These are phyloP conservation scores for Tringa solitaria DNA, from an alignment of 2,113 vertebrate species.

Conservation along the genomic window DNA sequence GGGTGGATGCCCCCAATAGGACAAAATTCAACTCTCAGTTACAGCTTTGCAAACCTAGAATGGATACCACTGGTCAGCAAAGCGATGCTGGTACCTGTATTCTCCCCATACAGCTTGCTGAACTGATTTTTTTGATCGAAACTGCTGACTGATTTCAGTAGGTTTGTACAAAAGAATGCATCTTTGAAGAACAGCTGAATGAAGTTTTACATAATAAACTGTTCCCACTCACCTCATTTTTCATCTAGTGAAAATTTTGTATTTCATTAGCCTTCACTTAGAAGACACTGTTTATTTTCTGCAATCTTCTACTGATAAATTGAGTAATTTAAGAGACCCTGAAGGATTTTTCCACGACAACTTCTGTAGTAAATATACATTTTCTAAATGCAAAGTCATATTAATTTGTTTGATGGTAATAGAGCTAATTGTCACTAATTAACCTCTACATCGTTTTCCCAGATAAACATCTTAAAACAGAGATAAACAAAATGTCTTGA, in stretches of 20 bases:
- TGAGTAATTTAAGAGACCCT: background rate
- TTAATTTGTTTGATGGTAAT: constrained; percentile 28
- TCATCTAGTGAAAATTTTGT: background rate
- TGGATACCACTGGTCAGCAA: background rate
- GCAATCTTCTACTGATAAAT: background rate
- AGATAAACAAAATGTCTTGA: constrained; percentile 7
- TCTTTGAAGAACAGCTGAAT: background rate
- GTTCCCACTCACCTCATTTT: background rate
- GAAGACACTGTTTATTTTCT: background rate
- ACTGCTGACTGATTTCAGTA: background rate
- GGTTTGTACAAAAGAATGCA: background rate
- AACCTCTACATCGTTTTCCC: background rate
- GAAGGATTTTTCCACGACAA: background rate
- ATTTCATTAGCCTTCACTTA: background rate
- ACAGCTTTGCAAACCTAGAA: background rate
- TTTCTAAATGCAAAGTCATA: constrained; percentile 28
- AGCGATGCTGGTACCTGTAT: background rate
- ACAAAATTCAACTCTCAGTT: background rate
- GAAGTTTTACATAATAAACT: background rate
- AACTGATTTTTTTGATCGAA: background rate
- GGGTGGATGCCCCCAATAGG: background rate
- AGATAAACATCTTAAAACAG: constrained; percentile 14
- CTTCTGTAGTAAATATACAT: constrained; percentile 1
- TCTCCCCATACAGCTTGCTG: background rate
- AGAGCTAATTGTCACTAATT: constrained; percentile 29